Conservation (phyloP, 2,888 invertebrate species). For the Chesias legatella region DNA sequence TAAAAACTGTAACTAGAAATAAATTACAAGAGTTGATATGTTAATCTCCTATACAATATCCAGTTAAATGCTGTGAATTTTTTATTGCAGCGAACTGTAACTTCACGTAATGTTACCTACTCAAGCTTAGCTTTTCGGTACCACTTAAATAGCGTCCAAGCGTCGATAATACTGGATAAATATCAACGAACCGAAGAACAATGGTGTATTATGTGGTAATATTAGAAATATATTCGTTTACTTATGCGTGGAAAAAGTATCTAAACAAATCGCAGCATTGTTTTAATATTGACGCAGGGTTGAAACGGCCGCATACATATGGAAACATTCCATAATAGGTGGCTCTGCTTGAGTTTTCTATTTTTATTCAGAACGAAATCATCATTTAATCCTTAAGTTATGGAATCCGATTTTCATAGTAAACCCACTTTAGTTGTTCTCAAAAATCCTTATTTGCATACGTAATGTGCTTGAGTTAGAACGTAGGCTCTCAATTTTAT, state of each 20-base stretch:
- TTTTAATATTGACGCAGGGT: slow-evolving; percentile 53
- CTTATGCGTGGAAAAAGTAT: slow-evolving; percentile 74
- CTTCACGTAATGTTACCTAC: slow-evolving; percentile 57
- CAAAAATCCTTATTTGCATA: slow-evolving; percentile 8
- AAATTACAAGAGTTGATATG: too few relatives aligned
- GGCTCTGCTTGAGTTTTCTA: slow-evolving; percentile 29
- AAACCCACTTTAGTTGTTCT: slow-evolving; percentile 6
- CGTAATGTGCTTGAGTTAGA: background rate
- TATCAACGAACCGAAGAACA: slow-evolving; percentile 74
- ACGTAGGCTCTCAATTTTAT: slow-evolving; percentile 7
- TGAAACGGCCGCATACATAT: slow-evolving; percentile 52
- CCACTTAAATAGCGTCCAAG: slow-evolving; percentile 66
- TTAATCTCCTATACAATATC: slow-evolving; percentile 3
- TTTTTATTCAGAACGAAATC: slow-evolving; percentile 32
- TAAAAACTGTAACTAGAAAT: too few relatives aligned
- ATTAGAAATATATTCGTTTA: slow-evolving; percentile 78
- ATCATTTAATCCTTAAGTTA: slow-evolving; percentile 24
- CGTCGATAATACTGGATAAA: slow-evolving; percentile 71
- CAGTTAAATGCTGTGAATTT: slow-evolving; percentile 30
- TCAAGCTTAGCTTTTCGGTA: slow-evolving; percentile 68
- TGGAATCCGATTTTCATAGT: slow-evolving; percentile 20
- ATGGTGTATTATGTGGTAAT: slow-evolving; percentile 80
- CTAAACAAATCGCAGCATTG: slow-evolving; percentile 77
- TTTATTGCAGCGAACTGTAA: slow-evolving; percentile 50
- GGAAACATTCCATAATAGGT: slow-evolving; percentile 35